Evolutionary conservation across 2,113 vertebrate genomes (phyloP).

Genomic region (Macquaria australasica): DNA sequence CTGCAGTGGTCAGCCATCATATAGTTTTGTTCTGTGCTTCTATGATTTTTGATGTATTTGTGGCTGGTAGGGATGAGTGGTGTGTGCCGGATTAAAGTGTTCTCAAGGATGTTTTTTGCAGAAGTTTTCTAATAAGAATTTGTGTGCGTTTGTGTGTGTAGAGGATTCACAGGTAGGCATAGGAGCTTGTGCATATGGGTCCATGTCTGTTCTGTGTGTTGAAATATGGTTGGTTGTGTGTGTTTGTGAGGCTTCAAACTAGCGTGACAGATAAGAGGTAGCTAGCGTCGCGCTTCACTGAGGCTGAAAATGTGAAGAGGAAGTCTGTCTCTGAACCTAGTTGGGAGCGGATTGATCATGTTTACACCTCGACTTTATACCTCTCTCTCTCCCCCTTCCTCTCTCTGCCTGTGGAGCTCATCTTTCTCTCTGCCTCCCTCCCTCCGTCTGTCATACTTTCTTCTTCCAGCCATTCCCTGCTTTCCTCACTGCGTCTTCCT

Average conservation of each 20-base stretch:
- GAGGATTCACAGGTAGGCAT: conserved; percentile 53
- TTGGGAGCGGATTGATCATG: conserved; percentile 81
- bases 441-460: conserved; percentile 53
- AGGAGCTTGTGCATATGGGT: conserved; percentile 35
- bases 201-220: conserved; percentile 31
- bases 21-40: neutral
- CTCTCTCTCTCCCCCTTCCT: conserved; percentile 35
- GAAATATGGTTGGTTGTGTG: conserved; percentile 48
- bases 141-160: neutral
- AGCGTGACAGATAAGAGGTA: conserved; percentile 78
- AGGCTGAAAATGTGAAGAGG: conserved; percentile 79
- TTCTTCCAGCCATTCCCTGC: conserved; percentile 10
- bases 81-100: conserved; percentile 32
- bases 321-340: conserved; percentile 75
- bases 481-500: conserved; percentile 47
- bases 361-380: conserved; percentile 74
- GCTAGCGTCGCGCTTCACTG: conserved; percentile 76
- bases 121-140: conserved; percentile 26
- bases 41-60: conserved; percentile 7
- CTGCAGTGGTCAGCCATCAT: conserved; percentile 4
- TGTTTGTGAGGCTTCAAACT: conserved; percentile 57
- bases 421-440: conserved; percentile 12
- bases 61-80: neutral
- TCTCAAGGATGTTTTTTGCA: conserved; percentile 11
- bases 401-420: neutral